Evolutionary conservation across 1,140 invertebrate genomes (phyloP).

Genomic region (Dendroctonus valens): DNA sequence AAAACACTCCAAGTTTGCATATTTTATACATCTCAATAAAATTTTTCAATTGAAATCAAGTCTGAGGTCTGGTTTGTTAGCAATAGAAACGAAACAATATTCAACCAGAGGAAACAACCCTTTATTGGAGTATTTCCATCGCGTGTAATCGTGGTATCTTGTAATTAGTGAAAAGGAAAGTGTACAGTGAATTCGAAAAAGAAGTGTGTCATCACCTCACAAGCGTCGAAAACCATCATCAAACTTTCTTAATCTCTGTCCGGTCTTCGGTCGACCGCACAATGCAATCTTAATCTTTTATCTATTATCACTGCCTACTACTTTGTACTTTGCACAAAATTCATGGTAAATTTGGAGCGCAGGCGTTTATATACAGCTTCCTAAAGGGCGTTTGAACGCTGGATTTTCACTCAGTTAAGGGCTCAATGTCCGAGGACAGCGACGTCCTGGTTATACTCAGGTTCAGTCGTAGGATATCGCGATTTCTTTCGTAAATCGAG

Average conservation of each 20-base stretch:
- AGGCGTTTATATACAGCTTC: constrained; percentile 31
- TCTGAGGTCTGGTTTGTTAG: too few relatives aligned
- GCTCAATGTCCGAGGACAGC: constrained; percentile 6
- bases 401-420: constrained; percentile 29
- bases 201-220: background rate
- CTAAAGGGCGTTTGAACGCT: constrained; percentile 30
- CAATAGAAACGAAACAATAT: too few relatives aligned
- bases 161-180: too few relatives aligned
- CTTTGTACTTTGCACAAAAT: constrained; percentile 36
- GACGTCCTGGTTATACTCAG: background rate
- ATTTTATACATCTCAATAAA: too few relatives aligned
- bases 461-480: background rate
- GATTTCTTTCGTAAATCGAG: too few relatives aligned
- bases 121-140: too few relatives aligned
- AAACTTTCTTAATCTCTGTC: background rate
- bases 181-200: too few relatives aligned
- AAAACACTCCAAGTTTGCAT: too few relatives aligned
- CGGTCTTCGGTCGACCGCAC: constrained; percentile 9
- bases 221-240: background rate
- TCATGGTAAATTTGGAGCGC: constrained; percentile 28
- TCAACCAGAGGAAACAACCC: too few relatives aligned
- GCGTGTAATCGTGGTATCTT: too few relatives aligned
- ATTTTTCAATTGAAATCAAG: too few relatives aligned
- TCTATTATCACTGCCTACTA: constrained; percentile 32
- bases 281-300: constrained; percentile 36